Evolutionary conservation across 2,797 vertebrate species (phyloP).

Genomic region (Xenopus petersii): DNA sequence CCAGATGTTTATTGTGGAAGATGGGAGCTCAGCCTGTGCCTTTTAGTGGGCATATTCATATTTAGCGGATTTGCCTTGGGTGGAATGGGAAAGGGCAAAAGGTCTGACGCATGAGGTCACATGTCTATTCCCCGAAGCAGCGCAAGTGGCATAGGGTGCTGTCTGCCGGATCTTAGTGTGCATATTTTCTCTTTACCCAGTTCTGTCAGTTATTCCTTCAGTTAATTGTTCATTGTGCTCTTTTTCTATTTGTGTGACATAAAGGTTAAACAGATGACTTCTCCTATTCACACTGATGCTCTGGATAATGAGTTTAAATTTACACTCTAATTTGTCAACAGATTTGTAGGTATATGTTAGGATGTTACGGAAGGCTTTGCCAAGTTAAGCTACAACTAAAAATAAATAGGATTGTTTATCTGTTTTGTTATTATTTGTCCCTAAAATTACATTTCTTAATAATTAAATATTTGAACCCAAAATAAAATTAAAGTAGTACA

Average conservation of each 20-base stretch:
- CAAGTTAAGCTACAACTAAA: no score
- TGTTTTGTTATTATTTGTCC: no score
- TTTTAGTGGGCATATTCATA: constrained; percentile 62
- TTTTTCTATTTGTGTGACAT: constrained; percentile 61
- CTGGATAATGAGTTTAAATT: constrained; percentile 62
- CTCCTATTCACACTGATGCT: constrained; percentile 61
- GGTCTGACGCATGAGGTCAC: constrained; percentile 78
- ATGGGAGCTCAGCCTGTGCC: constrained; percentile 67
- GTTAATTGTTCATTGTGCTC: constrained; percentile 64
- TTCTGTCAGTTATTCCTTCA: constrained; percentile 72
- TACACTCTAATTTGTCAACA: constrained; percentile 63
- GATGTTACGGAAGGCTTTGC: no score
- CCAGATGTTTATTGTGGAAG: constrained; percentile 55
- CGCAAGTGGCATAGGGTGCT: constrained; percentile 58
- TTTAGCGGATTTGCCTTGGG: constrained; percentile 73
- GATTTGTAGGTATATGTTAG: constrained; percentile 59
- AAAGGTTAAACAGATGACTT: constrained; percentile 66
- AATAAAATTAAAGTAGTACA: no score
- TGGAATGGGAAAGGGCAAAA: constrained; percentile 76
- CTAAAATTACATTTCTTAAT: no score
- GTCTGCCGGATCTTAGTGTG: constrained; percentile 68
- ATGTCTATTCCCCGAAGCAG: constrained; percentile 62
- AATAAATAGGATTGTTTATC: no score
- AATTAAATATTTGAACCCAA: no score
- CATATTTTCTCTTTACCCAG: constrained; percentile 76